Conservation (phyloP, 2,113 vertebrate genomes). For the Donacobius atricapilla region DNA sequence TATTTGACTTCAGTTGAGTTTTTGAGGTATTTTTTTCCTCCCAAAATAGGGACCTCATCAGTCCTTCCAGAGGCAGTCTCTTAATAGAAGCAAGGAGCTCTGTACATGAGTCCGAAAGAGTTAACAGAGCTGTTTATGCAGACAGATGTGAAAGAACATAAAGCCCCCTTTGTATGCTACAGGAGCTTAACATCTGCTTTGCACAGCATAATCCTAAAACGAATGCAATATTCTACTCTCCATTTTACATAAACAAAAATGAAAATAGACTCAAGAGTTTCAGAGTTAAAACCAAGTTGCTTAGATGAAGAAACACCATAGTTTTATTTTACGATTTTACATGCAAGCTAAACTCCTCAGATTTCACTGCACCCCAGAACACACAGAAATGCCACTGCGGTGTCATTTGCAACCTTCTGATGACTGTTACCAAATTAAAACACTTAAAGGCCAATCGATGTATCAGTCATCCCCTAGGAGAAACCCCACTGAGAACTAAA, state of each 20-base stretch:
- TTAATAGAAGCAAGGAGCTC: not conserved
- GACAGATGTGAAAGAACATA: slow-evolving; percentile 69
- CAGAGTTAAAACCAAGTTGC: slow-evolving; percentile 35
- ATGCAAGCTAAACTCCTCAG: not conserved
- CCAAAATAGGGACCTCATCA: not conserved
- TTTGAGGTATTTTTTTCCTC: not conserved
- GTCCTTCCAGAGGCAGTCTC: not conserved
- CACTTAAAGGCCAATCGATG: not conserved
- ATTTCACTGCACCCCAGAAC: not conserved
- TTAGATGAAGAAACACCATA: not conserved
- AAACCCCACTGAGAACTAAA: not conserved
- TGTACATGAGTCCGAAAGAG: slow-evolving; percentile 11
- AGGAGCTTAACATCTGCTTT: slow-evolving; percentile 69
- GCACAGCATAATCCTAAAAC: slow-evolving; percentile 52
- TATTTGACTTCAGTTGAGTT: not conserved
- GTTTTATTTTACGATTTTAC: not conserved
- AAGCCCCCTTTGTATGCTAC: slow-evolving; percentile 59
- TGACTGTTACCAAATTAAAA: not conserved
- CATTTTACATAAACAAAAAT: slow-evolving; percentile 40
- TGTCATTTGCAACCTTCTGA: not conserved
- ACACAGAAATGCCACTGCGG: not conserved
- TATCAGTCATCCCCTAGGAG: not conserved
- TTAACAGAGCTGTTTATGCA: slow-evolving; percentile 64
- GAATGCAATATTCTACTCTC: slow-evolving; percentile 45
- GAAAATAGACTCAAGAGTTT: slow-evolving; percentile 14